These are phyloP conservation scores for Cyprinodon tularosa DNA, from an alignment of 2,113 vertebrate genomes.

Conservation along the genomic window DNA sequence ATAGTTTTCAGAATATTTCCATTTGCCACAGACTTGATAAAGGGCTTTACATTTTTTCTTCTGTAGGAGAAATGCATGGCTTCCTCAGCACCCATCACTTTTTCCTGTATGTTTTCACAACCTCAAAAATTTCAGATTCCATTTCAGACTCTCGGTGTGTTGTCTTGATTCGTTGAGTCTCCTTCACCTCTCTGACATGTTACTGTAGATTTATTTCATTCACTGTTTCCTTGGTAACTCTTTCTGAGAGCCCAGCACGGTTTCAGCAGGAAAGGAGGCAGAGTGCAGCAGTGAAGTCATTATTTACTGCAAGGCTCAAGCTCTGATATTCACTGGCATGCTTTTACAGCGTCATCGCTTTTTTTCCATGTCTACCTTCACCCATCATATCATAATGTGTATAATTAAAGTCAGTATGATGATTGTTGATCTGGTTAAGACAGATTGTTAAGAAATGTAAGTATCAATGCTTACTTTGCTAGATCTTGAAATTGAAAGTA, in stretches of 20 bases:
- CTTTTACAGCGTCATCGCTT: slow-evolving; percentile 58
- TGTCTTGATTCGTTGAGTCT: slow-evolving; percentile 40
- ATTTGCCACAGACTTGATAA: not conserved
- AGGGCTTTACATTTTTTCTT: not conserved
- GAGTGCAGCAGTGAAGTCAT: slow-evolving; percentile 65
- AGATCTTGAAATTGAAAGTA: too few species aligned
- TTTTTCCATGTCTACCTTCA: slow-evolving; percentile 63
- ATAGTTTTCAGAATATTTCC: not conserved
- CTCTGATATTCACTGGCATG: slow-evolving; percentile 74
- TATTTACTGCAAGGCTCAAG: slow-evolving; percentile 77
- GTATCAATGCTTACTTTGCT: too few species aligned
- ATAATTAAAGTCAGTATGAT: slow-evolving; percentile 81
- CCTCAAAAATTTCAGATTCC: slow-evolving; percentile 19
- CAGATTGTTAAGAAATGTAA: slow-evolving; percentile 16
- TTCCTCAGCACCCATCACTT: not conserved
- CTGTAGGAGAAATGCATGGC: too few species aligned
- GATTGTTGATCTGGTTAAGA: slow-evolving; percentile 59
- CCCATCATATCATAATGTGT: slow-evolving; percentile 68
- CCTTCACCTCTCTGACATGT: slow-evolving; percentile 65
- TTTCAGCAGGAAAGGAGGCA: slow-evolving; percentile 73
- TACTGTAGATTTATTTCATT: slow-evolving; percentile 72
- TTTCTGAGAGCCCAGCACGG: slow-evolving; percentile 61
- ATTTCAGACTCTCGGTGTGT: slow-evolving; percentile 37
- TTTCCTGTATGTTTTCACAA: not conserved
- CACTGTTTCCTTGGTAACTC: slow-evolving; percentile 82